Base-by-base conservation (phyloP, 2,113 vertebrate genomes). In the Mormyrus iriodes region DNA sequence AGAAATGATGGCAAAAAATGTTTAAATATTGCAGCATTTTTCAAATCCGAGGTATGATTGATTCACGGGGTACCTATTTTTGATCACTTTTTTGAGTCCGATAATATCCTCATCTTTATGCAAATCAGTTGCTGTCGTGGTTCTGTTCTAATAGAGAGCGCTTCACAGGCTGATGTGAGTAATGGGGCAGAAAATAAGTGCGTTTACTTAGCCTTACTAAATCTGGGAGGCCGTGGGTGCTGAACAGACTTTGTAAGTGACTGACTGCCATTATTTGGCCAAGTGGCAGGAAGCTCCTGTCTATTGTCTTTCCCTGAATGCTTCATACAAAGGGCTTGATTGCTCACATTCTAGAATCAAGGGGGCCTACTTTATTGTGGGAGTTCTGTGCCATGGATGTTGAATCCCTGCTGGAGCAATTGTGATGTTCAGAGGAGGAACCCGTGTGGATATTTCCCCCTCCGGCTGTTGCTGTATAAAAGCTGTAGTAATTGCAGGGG, bases 181-280 rank as follows among this genome's bases (percentile, higher is more conserved):
- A 53, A 86, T 55, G 51, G 85, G 48, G 85, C 51, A 21, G 51
- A 55, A 55, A 39, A 85, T 85, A 51, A 55, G 85, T 19, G 49
- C 31, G 12, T 39, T 86, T 86, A 39, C 27, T 53, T 55, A 35
- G 85, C 85, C 85, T 15, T 53, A 52, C 85, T 86, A 53, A 86
- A 86, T 86, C 51, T 39, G n/a, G 49, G 48, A 86, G 49, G 84
- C 84, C 84, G 31, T 53, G n/a, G 85, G 49, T 53, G 85, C 85
- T 39, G 52, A 55, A 27, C 51, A 27, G 27, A 55, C 13, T 86
- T 19, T 53, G 48, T 21, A 31, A 52, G 49, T 52, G 85, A 86
- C 51, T 35, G 85, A 52, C 51, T 86, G 85, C 51, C 85, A 86
- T 86, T 86, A 51, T 55, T 86, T 86, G 49, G 49, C n/a, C 27